phyloP scores from a whole-genome alignment of 2,888 invertebrate genomes.

The Metellina segmentata region DNA sequence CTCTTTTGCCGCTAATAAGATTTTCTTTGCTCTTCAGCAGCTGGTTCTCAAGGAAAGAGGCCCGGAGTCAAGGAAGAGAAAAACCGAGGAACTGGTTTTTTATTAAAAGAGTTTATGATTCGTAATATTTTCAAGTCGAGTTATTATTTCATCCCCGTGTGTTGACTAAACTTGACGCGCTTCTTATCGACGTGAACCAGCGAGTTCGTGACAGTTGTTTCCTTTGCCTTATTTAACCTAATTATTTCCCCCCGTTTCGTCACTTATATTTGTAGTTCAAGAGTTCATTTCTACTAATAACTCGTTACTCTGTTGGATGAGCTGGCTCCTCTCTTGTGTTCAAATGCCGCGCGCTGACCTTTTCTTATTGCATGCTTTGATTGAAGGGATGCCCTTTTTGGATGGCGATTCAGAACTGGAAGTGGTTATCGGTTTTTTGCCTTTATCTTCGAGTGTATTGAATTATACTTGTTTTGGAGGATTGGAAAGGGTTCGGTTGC shows the following conservation, averaged over 20 bases:
- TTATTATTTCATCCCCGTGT: constrained; percentile 59
- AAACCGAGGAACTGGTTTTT: constrained; percentile 45
- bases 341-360: background rate
- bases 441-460: background rate
- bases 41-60: constrained; percentile 28
- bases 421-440: background rate
- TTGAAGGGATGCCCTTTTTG: background rate
- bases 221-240: constrained; percentile 50
- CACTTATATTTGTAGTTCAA: constrained; percentile 26
- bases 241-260: constrained; percentile 34
- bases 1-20: background rate
- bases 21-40: background rate
- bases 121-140: constrained; percentile 33
- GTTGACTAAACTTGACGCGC: constrained; percentile 39
- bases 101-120: constrained; percentile 50
- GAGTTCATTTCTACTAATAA: constrained; percentile 9
- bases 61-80: constrained; percentile 33
- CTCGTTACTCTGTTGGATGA: background rate
- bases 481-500: background rate
- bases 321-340: background rate
- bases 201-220: constrained; percentile 51
- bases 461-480: background rate
- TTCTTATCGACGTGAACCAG: constrained; percentile 40
- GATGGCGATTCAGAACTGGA: background rate
- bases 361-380: background rate